A percentile compares a stretch with the other conserved stretches of the same genome.
These are phyloP conservation scores for Apodemus agrarius DNA, from an alignment of 2,797 vertebrate genomes.

Conservation along the genomic window DNA sequence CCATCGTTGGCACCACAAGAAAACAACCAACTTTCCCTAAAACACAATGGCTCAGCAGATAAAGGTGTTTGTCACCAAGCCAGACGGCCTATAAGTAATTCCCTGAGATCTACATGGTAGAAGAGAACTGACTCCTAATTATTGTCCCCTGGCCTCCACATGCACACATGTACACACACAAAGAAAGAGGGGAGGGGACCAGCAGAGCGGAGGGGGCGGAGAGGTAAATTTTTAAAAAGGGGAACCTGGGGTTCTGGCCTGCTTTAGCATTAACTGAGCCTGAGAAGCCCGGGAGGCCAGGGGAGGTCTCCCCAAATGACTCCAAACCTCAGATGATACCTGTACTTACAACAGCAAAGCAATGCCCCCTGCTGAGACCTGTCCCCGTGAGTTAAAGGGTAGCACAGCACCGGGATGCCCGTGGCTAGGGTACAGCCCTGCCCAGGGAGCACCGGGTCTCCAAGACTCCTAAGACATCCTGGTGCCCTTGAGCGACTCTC, in stretches of 20 bases:
- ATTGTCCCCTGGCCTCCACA: not conserved
- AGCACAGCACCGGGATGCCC: not conserved
- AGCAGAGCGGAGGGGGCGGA: rapidly evolving
- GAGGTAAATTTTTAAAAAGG: not conserved
- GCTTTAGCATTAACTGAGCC: not conserved
- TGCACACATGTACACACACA: not conserved
- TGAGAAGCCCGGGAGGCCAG: not conserved
- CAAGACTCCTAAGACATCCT: not conserved
- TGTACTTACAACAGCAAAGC: not conserved
- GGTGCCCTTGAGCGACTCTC: not conserved
- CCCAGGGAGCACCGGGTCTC: not conserved
- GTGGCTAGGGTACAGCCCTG: not conserved
- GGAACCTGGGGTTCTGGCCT: not conserved
- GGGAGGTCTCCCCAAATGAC: not conserved
- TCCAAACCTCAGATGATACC: not conserved
- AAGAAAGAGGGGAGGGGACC: not conserved
- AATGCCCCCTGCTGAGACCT: not conserved
- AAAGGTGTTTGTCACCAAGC: not conserved
- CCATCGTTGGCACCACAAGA: not conserved
- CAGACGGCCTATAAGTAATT: not conserved
- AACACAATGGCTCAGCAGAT: not conserved
- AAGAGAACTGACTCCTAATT: not conserved
- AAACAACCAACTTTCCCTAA: not conserved
- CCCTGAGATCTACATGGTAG: not conserved
- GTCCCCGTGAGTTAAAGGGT: not conserved